Conservation (phyloP, 2,888 invertebrate species). For the Nudaria mundana region DNA sequence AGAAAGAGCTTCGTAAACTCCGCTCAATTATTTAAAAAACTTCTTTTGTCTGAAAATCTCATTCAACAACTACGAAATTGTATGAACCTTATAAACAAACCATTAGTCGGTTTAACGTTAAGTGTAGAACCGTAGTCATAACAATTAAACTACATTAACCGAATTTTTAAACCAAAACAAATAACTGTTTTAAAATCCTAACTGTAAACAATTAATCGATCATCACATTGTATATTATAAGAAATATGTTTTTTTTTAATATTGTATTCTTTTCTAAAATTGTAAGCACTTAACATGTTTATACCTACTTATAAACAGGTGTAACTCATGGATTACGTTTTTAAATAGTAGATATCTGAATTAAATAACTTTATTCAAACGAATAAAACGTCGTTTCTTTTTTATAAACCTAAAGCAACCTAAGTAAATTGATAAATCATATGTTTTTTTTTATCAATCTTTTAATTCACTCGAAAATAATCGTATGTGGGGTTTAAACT, state of each 20-base stretch:
- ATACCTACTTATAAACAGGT: too few species aligned
- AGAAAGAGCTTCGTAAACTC: too few species aligned
- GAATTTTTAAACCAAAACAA: constrained; percentile 4
- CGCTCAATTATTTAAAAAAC: not conserved
- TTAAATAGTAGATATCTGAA: too few species aligned
- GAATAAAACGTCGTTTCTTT: too few species aligned
- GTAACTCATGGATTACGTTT: too few species aligned
- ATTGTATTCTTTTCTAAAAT: constrained; percentile 2
- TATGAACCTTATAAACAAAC: not conserved
- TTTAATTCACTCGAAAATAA: too few species aligned
- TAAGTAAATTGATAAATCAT: too few species aligned
- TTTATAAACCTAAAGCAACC: too few species aligned
- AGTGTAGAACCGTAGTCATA: constrained; percentile 5
- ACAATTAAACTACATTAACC: constrained; percentile 12
- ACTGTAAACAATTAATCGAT: constrained; percentile 3
- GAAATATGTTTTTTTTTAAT: constrained; percentile 3
- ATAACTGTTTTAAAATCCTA: constrained; percentile 2
- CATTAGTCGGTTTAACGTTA: not conserved
- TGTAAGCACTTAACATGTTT: constrained; percentile 5
- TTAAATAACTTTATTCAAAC: too few species aligned
- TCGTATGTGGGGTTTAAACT: too few species aligned
- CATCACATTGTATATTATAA: constrained; percentile 6
- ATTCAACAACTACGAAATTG: not conserved
- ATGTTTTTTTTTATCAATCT: too few species aligned
- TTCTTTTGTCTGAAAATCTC: not conserved